Evolutionary conservation across 2,888 invertebrate genomes (phyloP), one percentile per base, ranked within the genome.

Genomic region (Catocala nupta): DNA sequence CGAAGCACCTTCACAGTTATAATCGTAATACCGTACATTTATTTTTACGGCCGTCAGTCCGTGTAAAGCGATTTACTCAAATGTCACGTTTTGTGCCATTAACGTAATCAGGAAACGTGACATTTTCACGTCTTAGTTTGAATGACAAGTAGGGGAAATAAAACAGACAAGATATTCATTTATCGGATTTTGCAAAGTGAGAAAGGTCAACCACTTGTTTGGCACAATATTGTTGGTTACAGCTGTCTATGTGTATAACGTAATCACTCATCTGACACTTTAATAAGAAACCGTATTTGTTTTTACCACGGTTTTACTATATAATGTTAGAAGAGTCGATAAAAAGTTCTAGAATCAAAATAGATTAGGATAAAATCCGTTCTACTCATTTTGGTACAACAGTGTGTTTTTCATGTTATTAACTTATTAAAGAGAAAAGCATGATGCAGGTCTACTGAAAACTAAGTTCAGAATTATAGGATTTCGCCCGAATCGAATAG

Each of bases 1-100:
- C 58, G 6, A 54, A 63, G 43, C 34, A 54, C 36, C 44, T 49
- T 70, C 33, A 39, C 36, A 49, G 55, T 47, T 44, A 59, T 25
- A 63, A 59, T 53, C 12, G 42, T 59, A 39, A 73, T 50, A 63
- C 34, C 48, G 68, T 53, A 52, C 51, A 63, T 80, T 49, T 52
- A 52, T 69, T 69, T 66, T 69, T 61, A 51, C 71, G 51, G 54
- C 51, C 52, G 60, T 65, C 65, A 47, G 63, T 66, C 55, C 39
- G 50, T 72, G 60, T 66, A 62, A 71, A 68, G 48, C 53, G 34
- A 60, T 59, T 59, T 62, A 56, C 62, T 68, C 52, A 71, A 78
- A 81, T 80, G 76, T 77, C 83, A 80, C 76, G 82, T 78, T 73
- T 67, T 60, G 68, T 65, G 54, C 59, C 59, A 68, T 71, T 77